These are phyloP conservation scores for Myotis brandtii DNA, from an alignment of 2,113 vertebrate genomes.

Conservation along the genomic window DNA sequence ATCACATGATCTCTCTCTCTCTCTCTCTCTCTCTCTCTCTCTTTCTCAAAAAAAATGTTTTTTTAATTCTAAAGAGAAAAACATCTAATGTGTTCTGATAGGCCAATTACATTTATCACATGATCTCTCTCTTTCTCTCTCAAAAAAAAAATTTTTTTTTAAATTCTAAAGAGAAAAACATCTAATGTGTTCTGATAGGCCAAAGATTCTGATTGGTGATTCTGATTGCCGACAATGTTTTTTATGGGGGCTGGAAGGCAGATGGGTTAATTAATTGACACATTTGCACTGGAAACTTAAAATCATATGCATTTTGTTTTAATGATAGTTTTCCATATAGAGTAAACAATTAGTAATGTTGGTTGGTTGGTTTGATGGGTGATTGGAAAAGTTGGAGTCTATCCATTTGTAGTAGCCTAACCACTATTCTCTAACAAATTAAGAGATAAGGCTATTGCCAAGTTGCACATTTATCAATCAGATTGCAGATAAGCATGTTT, in stretches of 20 bases:
- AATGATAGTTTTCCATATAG: not conserved
- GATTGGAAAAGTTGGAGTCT: not conserved
- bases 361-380: not conserved
- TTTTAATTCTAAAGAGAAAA: not conserved
- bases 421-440: not conserved
- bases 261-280: not conserved
- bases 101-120: not conserved
- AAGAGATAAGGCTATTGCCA: not conserved
- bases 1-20: not conserved
- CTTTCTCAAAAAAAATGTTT: not conserved
- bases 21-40: not conserved
- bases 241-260: not conserved
- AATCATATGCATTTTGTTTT: slow-evolving; percentile 16
- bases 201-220: not conserved
- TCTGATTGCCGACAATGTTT: not conserved
- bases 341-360: not conserved
- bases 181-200: not conserved
- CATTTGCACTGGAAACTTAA: not conserved
- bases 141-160: not conserved
- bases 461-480: not conserved
- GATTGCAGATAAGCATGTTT: not conserved
- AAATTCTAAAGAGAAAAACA: not conserved
- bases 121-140: not conserved
- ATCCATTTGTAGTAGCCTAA: not conserved
- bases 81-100: not conserved